Conservation (phyloP, 2,113 vertebrate species). For the Malurus alboscapulatus region DNA sequence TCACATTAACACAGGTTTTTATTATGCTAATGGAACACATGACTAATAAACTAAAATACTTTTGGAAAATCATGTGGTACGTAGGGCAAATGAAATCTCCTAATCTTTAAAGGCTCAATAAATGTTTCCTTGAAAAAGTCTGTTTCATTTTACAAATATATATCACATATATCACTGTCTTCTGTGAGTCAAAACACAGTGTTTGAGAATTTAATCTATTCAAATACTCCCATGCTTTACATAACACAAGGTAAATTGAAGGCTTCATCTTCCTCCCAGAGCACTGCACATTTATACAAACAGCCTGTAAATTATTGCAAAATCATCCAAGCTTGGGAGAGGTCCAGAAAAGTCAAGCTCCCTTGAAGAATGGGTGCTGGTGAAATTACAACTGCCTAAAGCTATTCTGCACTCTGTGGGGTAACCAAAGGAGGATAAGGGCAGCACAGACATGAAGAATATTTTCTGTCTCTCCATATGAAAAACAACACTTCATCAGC, state of each 20-base stretch:
- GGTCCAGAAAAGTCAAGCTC: not conserved
- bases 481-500: not conserved
- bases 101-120: not conserved
- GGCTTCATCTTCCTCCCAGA: not conserved
- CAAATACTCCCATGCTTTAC: not conserved
- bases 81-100: not conserved
- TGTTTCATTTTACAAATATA: not conserved
- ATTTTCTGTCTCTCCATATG: not conserved
- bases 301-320: not conserved
- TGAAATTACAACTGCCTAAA: not conserved
- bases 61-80: slow-evolving; percentile 12
- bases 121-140: not conserved
- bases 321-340: not conserved
- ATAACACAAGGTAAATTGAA: not conserved
- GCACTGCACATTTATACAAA: not conserved
- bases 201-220: not conserved
- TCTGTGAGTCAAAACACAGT: not conserved
- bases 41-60: slow-evolving; percentile 30
- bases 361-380: not conserved
- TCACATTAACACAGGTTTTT: slow-evolving; percentile 49
- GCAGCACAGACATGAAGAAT: not conserved
- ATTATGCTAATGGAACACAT: slow-evolving; percentile 21
- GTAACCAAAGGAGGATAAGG: not conserved
- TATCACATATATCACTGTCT: not conserved
- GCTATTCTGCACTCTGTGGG: not conserved